phyloP scores from a whole-genome alignment of 53 echinoderm and acorn worm species.

The Patiria pectinifera region DNA sequence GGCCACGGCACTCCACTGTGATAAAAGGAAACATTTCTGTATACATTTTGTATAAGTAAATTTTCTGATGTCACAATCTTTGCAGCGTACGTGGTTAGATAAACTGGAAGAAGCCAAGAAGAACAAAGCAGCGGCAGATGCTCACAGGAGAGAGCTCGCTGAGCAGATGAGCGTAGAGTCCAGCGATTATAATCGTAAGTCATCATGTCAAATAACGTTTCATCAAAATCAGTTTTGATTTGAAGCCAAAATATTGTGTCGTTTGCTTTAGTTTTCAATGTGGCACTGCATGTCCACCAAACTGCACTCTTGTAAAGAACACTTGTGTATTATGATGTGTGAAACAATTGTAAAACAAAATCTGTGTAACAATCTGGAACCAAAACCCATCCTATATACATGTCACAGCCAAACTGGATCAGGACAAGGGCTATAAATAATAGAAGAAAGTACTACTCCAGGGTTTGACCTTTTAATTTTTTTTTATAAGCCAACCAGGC shows the following conservation, averaged over 20 bases:
- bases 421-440: no score
- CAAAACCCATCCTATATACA: no score
- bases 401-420: no score
- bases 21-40: no score
- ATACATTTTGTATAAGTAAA: no score
- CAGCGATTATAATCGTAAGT: slow-evolving; percentile 84
- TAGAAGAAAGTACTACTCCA: no score
- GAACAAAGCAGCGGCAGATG: slow-evolving; percentile 82
- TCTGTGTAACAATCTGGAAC: no score
- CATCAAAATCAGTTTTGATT: background rate
- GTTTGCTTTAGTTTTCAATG: background rate
- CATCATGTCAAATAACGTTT: background rate
- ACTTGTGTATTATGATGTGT: background rate
- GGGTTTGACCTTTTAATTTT: no score
- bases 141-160: slow-evolving; percentile 82
- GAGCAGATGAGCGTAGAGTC: slow-evolving; percentile 82
- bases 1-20: no score
- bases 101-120: slow-evolving; percentile 93
- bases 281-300: background rate
- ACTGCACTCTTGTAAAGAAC: background rate
- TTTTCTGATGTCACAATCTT: background rate
- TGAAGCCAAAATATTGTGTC: background rate
- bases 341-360: background rate
- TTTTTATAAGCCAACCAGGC: no score
- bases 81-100: slow-evolving; percentile 88